A percentile compares a stretch with the other conserved stretches of the same genome.
phyloP scores from a whole-genome alignment of 2,113 vertebrate genomes.

The Sturnira hondurensis region DNA sequence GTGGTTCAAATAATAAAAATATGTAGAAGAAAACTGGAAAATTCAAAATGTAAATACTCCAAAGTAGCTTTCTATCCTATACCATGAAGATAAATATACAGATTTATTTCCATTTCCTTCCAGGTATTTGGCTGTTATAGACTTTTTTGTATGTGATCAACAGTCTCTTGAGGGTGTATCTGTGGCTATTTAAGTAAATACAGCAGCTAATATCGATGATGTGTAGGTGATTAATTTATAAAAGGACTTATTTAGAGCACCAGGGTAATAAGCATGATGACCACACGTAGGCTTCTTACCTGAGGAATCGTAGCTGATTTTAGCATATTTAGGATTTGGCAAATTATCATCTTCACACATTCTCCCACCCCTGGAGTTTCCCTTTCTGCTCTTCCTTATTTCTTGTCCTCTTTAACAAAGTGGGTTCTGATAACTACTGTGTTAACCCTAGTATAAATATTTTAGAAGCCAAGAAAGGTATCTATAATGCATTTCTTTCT shows the following conservation, averaged over 20 bases:
- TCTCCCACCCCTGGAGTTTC: background rate
- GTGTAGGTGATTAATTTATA: background rate
- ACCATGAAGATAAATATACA: background rate
- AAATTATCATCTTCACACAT: background rate
- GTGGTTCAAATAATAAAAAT: background rate
- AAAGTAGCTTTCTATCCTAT: background rate
- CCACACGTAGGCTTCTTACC: background rate
- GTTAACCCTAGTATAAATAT: background rate
- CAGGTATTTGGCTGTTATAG: background rate
- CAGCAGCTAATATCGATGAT: background rate
- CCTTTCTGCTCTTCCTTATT: background rate
- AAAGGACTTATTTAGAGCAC: background rate
- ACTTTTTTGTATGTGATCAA: background rate
- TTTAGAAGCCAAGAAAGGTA: background rate
- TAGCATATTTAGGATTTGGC: background rate
- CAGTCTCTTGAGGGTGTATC: background rate
- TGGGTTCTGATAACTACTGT: background rate
- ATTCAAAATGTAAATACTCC: background rate
- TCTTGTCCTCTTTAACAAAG: background rate
- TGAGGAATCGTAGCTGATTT: background rate
- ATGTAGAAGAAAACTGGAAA: background rate
- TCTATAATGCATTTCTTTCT: constrained; percentile 9
- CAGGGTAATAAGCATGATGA: background rate
- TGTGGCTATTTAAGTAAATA: background rate
- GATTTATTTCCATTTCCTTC: background rate